Evolutionary conservation across 2,888 invertebrate genomes (phyloP).

Genomic region (Agrochola lota): DNA sequence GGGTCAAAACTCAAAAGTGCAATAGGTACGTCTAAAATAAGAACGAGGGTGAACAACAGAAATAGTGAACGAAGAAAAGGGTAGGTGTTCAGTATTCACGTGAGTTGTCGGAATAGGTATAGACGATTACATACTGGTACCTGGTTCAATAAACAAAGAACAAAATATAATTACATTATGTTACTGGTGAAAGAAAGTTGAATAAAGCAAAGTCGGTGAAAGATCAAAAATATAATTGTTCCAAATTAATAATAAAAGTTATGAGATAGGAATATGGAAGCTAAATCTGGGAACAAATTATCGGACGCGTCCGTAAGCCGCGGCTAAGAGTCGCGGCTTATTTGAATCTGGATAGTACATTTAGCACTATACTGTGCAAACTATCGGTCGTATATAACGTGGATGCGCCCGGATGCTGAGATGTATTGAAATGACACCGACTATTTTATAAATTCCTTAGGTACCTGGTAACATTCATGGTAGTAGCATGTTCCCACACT

Average conservation of each 20-base stretch:
- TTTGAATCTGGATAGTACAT: no score
- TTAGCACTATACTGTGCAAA: no score
- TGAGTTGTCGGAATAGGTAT: no score
- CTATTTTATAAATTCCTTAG: no score
- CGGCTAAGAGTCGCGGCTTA: no score
- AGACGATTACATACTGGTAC: background rate
- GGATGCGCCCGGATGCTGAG: background rate
- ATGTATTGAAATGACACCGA: background rate
- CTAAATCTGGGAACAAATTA: no score
- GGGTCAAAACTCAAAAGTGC: background rate
- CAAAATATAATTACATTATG: background rate
- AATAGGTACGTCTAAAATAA: background rate
- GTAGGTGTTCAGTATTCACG: background rate
- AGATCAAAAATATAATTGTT: background rate
- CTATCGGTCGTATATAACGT: no score
- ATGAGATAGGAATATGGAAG: background rate
- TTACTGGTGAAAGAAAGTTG: no score
- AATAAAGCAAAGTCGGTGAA: no score
- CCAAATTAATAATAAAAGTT: background rate
- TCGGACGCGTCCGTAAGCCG: no score
- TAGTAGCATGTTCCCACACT: conserved; percentile 83
- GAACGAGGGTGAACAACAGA: background rate
- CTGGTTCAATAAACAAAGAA: background rate
- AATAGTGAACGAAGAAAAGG: background rate
- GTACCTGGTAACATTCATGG: conserved; percentile 84